Conservation (phyloP, 23 tunicate genomes). For the Ciona savignyi region DNA sequence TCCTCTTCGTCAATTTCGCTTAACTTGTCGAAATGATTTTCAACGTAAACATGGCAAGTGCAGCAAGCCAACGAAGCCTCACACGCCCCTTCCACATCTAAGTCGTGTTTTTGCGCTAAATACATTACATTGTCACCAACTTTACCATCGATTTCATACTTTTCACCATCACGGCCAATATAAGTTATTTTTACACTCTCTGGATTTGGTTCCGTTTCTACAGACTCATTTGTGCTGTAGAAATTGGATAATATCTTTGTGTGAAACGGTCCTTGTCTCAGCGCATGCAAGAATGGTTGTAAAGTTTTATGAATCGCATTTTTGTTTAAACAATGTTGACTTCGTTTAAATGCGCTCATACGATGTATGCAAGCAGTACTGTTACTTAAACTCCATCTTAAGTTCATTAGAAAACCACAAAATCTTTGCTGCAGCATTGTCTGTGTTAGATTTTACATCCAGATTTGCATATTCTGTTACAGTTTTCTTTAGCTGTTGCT, state of each 20-base stretch:
- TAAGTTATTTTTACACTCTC: constrained; percentile 46
- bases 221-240: background rate
- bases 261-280: background rate
- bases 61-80: constrained; percentile 99
- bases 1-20: constrained; percentile 90
- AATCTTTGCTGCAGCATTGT: too few relatives aligned
- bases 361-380: too few relatives aligned
- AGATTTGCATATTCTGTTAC: too few relatives aligned
- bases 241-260: background rate
- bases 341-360: too few relatives aligned
- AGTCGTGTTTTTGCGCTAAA: constrained; percentile 87
- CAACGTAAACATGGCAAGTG: constrained; percentile 99
- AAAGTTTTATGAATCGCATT: background rate
- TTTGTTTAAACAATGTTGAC: background rate
- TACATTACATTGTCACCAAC: constrained; percentile 99
- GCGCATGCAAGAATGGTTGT: background rate
- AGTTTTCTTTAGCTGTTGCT: too few relatives aligned
- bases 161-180: constrained; percentile 69
- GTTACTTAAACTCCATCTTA: too few relatives aligned
- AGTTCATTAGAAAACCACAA: too few relatives aligned
- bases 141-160: constrained; percentile 62
- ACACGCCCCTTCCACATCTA: constrained; percentile 98
- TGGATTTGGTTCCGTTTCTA: background rate
- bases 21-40: constrained; percentile 46
- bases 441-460: too few relatives aligned